These are phyloP conservation scores for Minunthozetes semirufus DNA, from an alignment of 2,888 invertebrate species.

Conservation along the genomic window DNA sequence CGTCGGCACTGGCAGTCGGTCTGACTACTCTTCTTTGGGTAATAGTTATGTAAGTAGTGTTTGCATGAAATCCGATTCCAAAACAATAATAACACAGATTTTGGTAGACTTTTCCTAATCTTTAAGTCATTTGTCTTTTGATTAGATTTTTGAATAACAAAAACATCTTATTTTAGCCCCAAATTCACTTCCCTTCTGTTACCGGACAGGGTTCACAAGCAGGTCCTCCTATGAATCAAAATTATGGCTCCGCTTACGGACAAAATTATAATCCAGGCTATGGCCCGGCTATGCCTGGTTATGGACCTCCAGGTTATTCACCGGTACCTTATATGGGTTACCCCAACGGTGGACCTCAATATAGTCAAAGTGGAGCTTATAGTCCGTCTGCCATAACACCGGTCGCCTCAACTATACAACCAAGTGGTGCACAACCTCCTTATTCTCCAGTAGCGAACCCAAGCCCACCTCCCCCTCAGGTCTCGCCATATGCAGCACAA, in stretches of 20 bases:
- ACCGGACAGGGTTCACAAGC: not conserved
- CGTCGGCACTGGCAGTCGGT: not conserved
- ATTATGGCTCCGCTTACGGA: not conserved
- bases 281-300: not conserved
- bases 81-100: not conserved
- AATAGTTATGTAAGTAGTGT: not conserved
- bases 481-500: not conserved
- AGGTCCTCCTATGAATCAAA: not conserved
- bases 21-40: not conserved
- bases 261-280: not conserved
- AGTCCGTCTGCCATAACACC: slow-evolving; percentile 4
- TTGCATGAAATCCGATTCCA: slow-evolving; percentile 1
- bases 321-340: slow-evolving; percentile 9
- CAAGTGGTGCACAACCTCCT: not conserved
- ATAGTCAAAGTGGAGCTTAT: slow-evolving; percentile 24
- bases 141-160: not conserved
- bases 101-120: not conserved
- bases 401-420: not conserved
- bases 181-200: not conserved
- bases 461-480: not conserved
- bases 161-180: not conserved
- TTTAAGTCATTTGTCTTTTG: not conserved
- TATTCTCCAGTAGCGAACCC: not conserved
- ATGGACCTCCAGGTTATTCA: not conserved
- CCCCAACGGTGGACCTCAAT: not conserved